Percentiles rank a stretch among this genome's conserved stretches.
Evolutionary conservation across 1,140 invertebrate genomes (phyloP).

Genomic region (Heterodera schachtii): DNA sequence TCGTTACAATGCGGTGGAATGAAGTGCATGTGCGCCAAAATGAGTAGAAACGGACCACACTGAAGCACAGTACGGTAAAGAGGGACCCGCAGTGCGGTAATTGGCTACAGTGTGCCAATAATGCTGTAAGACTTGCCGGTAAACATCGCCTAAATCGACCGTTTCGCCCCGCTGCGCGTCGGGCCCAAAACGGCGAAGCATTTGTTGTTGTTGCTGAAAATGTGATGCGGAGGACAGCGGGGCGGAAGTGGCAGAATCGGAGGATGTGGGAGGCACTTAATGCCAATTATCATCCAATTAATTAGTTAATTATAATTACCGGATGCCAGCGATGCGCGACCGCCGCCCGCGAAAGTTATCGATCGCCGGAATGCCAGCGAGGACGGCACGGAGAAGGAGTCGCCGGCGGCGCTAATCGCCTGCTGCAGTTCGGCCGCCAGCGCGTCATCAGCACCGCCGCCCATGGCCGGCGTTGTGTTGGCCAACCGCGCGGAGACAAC

Average conservation of each 20-base stretch:
- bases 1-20: slow-evolving; percentile 65
- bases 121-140: slow-evolving; percentile 20
- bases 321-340: slow-evolving; percentile 8
- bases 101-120: background rate
- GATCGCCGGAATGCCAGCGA: slow-evolving; percentile 5
- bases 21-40: slow-evolving; percentile 66
- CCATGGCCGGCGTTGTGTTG: slow-evolving; percentile 46
- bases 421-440: slow-evolving; percentile 1
- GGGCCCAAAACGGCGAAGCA: slow-evolving; percentile 17
- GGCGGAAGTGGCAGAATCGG: background rate
- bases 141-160: slow-evolving; percentile 57
- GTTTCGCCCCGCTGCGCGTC: slow-evolving; percentile 47
- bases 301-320: background rate
- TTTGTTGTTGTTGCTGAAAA: background rate
- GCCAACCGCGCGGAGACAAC: slow-evolving; percentile 56
- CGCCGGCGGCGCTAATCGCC: background rate
- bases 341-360: slow-evolving; percentile 26
- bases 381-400: slow-evolving; percentile 13
- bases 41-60: slow-evolving; percentile 64
- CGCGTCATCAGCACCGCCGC: slow-evolving; percentile 36
- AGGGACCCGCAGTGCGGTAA: background rate
- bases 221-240: background rate
- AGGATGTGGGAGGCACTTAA: background rate
- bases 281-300: background rate
- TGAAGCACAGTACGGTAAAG: slow-evolving; percentile 29